Base-by-base conservation (phyloP, 2,797 vertebrate genomes). In the Carduelis carduelis region DNA sequence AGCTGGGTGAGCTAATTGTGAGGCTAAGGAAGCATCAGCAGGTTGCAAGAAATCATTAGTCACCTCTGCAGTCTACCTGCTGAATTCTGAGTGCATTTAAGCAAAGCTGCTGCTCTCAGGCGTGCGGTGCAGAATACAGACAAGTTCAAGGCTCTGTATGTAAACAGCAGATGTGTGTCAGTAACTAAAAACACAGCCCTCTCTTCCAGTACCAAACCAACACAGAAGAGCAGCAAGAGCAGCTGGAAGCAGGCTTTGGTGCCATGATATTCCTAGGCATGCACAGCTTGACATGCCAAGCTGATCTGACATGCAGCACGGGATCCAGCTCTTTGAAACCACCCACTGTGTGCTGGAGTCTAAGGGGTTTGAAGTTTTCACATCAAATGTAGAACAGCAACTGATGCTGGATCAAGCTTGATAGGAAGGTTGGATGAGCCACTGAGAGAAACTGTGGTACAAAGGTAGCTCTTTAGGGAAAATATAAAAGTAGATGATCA, bases 221-320 rank as follows among this genome's bases (percentile, higher is more conserved):
- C 7, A 24, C 13, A 50, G 75, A 15, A 52, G 32, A n/a, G 55
- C 44, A 70, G 56, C 12, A 17, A 8, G 41, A 35, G 34, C 30
- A 64, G 27, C 72, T 72, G 70, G 35, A n/a, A 53, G 34, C 44
- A 59, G 53, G 4, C 18, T 69, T 22, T 55, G 20, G 47, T 61
- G 39, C 35, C 9, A 1, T 13, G 43, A 3, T 41, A 60, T 87
- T 39, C 12, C 37, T n/a, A 4, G 22, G 30, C 24, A 71, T 4
- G 4, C 0, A 0, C 61, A 75, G 60, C 32, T 5, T 16, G 52
- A 32, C 13, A 6, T 16, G 12, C 26, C 8, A 21, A 26, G 46
- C 10, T 46, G 60, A 19, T 86, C 12, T 21, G 34, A 14, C 0
- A 0, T 43, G 41, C 32, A 34, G 26, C 35, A 28, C 3, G 0